Evolutionary conservation across 2,888 invertebrate genomes (phyloP).

Genomic region (Mythimna pallens): DNA sequence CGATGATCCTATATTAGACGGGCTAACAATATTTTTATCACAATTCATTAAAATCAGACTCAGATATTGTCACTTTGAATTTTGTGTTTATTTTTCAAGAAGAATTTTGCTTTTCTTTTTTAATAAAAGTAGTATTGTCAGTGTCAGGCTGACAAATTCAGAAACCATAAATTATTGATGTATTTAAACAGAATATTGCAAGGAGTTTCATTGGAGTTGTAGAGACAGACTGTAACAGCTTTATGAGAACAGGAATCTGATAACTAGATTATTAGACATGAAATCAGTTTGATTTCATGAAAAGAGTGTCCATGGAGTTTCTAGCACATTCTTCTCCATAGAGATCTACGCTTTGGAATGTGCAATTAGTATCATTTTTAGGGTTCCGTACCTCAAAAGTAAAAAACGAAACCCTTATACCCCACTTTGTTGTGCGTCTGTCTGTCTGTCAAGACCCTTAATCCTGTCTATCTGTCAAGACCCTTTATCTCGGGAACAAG

Average conservation of each 20-base stretch:
- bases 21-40: background rate
- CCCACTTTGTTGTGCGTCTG: no score
- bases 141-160: conserved; percentile 23
- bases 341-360: no score
- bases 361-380: no score
- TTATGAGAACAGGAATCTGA: background rate
- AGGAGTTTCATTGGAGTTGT: conserved; percentile 9
- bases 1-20: background rate
- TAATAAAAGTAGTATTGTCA: background rate
- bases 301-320: no score
- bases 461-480: no score
- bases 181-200: conserved; percentile 8
- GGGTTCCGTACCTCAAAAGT: no score
- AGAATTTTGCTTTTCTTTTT: background rate
- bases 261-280: background rate
- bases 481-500: no score
- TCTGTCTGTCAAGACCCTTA: no score
- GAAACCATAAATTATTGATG: conserved; percentile 3
- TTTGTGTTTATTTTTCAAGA: conserved; percentile 26
- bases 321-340: no score
- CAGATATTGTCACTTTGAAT: conserved; percentile 5
- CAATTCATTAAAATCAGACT: background rate
- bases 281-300: no score
- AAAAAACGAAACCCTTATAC: no score
- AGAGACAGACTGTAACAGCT: background rate